phyloP scores from a whole-genome alignment of 2,888 invertebrate species.

The Latrodectus hesperus region DNA sequence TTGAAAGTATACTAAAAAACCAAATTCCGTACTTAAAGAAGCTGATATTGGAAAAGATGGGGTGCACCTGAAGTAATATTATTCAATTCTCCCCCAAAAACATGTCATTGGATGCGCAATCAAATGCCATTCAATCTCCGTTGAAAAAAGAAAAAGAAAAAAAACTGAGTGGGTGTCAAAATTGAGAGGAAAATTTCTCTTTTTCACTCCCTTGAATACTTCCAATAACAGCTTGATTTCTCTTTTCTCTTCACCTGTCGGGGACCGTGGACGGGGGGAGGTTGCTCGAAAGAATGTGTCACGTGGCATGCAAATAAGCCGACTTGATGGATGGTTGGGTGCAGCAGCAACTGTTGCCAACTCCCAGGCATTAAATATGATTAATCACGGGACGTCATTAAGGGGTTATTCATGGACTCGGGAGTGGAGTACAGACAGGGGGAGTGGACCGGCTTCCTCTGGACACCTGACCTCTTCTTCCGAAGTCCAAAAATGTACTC shows the following conservation, averaged over 20 bases:
- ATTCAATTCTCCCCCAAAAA: too few species aligned
- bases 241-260: neutral
- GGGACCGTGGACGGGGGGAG: neutral
- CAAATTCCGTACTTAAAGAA: too few species aligned
- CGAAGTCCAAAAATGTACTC: too few species aligned
- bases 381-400: constrained; percentile 3
- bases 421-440: neutral
- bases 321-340: neutral
- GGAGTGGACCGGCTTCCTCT: too few species aligned
- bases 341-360: neutral
- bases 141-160: neutral
- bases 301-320: constrained; percentile 12
- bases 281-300: neutral
- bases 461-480: too few species aligned
- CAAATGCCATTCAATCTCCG: too few species aligned
- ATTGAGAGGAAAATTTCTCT: neutral
- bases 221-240: neutral
- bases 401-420: neutral
- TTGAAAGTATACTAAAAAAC: too few species aligned
- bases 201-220: neutral
- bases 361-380: constrained; percentile 7
- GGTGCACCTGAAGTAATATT: too few species aligned
- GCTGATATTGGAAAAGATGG: too few species aligned
- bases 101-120: too few species aligned
- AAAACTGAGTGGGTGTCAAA: neutral